A percentile compares a stretch with the other conserved stretches of the same genome.
Evolutionary conservation across 2,797 vertebrate species (phyloP).

Genomic region (Cyprinodon diabolis): DNA sequence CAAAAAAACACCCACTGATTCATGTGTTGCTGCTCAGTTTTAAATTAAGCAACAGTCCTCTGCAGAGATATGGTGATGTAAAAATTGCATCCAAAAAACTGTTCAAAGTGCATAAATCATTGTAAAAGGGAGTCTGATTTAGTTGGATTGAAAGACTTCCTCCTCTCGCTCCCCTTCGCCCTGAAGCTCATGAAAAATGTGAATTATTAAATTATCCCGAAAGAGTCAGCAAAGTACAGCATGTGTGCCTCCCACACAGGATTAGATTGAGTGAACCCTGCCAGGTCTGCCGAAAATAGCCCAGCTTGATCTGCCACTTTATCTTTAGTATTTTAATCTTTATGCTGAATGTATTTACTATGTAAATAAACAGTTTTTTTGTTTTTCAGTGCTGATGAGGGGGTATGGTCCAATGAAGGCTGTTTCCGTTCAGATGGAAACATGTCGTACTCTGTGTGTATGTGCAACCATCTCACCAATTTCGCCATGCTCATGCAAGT

Average conservation of each 20-base stretch:
- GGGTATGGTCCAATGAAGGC: conserved; percentile 90
- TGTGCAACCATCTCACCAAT: conserved; percentile 97
- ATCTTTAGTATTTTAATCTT: not conserved
- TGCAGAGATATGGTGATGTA: conserved; percentile 40
- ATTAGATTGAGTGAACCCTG: conserved; percentile 31
- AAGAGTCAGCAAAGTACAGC: conserved; percentile 28
- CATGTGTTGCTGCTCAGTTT: conserved; percentile 30
- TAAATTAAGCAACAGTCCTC: conserved; percentile 37
- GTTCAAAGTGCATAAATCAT: conserved; percentile 61
- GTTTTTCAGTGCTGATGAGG: conserved; percentile 84
- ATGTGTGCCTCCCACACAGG: conserved; percentile 24
- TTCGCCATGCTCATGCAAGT: conserved; percentile 99
- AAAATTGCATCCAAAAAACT: conserved; percentile 49
- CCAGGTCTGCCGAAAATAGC: conserved; percentile 22
- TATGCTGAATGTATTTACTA: not conserved
- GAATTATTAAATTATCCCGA: conserved; percentile 55
- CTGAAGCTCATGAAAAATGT: conserved; percentile 54
- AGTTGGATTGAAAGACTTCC: conserved; percentile 60
- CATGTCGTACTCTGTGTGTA: conserved; percentile 88
- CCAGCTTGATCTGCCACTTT: not conserved
- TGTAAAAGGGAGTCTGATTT: conserved; percentile 65
- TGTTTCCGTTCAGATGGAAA: conserved; percentile 87
- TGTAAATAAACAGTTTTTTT: conserved; percentile 22
- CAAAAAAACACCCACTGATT: conserved; percentile 36
- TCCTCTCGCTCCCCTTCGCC: conserved; percentile 49